Conservation (phyloP, 2,888 invertebrate genomes). For the Dicyrtomina minuta region DNA sequence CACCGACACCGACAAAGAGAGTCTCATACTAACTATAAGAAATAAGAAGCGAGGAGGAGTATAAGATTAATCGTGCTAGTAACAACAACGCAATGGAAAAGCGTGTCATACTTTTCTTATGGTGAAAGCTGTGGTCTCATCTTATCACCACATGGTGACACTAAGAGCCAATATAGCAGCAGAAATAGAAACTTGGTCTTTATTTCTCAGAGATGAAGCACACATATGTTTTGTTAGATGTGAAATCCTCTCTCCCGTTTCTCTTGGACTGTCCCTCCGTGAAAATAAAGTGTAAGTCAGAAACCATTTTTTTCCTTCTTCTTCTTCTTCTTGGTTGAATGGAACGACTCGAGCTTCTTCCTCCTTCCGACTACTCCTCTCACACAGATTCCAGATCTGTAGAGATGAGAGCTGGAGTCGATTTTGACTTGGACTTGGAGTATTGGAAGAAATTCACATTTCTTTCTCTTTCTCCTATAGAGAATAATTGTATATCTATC, state of each 20-base stretch:
- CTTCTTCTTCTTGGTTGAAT: constrained; percentile 3
- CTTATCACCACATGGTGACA: constrained; percentile 34
- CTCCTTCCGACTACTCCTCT: background rate
- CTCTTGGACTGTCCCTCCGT: too few species aligned
- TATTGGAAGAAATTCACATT: too few species aligned
- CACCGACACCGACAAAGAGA: background rate
- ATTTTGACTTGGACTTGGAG: too few species aligned
- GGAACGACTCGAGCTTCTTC: background rate
- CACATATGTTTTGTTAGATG: background rate
- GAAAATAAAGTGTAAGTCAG: background rate
- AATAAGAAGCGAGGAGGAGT: too few species aligned
- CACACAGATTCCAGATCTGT: too few species aligned
- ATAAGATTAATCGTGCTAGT: constrained; percentile 2
- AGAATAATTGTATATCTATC: too few species aligned
- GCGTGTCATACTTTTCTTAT: constrained; percentile 27
- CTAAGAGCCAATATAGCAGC: constrained; percentile 37
- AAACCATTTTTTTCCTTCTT: background rate
- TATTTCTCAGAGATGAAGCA: too few species aligned
- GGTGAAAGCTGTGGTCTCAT: constrained; percentile 30
- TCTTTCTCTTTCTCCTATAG: background rate
- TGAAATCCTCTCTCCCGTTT: background rate
- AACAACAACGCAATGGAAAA: background rate
- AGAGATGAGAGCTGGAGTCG: too few species aligned
- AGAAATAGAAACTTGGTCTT: background rate
- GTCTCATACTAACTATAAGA: too few species aligned